Percentiles rank a stretch among this genome's conserved stretches.
phyloP scores from a whole-genome alignment of 2,797 vertebrate species.

The Bufotes viridis region DNA sequence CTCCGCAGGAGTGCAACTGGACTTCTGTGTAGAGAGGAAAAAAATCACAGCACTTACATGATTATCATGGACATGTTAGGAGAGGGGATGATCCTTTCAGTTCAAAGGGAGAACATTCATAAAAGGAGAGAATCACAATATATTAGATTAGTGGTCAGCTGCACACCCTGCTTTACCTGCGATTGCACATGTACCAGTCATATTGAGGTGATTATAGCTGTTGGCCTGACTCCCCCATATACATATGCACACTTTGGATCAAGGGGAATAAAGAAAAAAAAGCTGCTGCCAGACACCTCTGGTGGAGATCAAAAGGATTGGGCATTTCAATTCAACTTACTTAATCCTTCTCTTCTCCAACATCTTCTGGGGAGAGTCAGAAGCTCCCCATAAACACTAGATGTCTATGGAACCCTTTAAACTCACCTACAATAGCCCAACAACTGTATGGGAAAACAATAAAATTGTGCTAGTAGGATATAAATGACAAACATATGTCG shows the following conservation, averaged over 20 bases:
- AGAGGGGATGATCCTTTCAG: background rate
- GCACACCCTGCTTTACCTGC: background rate
- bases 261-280: too few relatives aligned
- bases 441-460: background rate
- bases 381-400: too few relatives aligned
- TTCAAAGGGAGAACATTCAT: background rate
- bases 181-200: background rate
- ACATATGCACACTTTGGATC: too few relatives aligned
- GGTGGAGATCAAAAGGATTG: too few relatives aligned
- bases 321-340: too few relatives aligned
- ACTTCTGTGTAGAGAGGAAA: conserved; percentile 74
- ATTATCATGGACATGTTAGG: background rate
- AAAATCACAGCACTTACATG: background rate
- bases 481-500: too few relatives aligned
- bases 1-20: conserved; percentile 82
- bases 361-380: too few relatives aligned
- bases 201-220: background rate
- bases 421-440: background rate
- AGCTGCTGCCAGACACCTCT: too few relatives aligned
- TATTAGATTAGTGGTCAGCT: background rate
- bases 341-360: too few relatives aligned
- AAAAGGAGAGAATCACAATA: background rate
- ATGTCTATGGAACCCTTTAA: too few relatives aligned
- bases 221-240: background rate
- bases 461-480: background rate